phyloP scores from a whole-genome alignment of 2,888 invertebrate species.

The Cantharis flavilabris region DNA sequence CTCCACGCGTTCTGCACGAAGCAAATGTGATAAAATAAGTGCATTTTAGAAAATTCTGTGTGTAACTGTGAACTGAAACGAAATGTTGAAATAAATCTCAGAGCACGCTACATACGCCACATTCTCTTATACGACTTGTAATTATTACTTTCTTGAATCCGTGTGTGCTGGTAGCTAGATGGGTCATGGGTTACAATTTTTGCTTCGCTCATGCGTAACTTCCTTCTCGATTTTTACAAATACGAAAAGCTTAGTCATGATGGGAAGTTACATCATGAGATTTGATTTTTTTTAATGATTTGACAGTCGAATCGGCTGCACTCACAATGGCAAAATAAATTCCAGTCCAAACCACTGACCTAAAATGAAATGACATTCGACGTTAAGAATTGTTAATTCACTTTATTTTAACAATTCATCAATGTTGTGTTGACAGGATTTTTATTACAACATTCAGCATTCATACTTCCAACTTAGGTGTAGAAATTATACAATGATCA shows the following conservation, averaged over 20 bases:
- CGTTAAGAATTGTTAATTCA: not conserved
- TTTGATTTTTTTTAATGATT: not conserved
- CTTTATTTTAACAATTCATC: slow-evolving; percentile 15
- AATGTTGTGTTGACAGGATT: slow-evolving; percentile 17
- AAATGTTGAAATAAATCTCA: slow-evolving; percentile 42
- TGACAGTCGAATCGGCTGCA: not conserved
- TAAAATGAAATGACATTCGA: slow-evolving; percentile 11
- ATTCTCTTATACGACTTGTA: slow-evolving; percentile 27
- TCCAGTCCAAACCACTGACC: slow-evolving; percentile 1
- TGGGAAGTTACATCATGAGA: not conserved
- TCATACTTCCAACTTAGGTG: slow-evolving; percentile 5
- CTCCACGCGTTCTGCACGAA: slow-evolving; percentile 20
- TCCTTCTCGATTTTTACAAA: not conserved
- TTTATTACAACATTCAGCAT: slow-evolving; percentile 13
- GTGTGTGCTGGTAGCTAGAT: slow-evolving; percentile 22
- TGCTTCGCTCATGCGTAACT: not conserved
- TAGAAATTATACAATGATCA: slow-evolving; percentile 3
- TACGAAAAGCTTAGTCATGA: not conserved
- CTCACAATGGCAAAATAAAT: slow-evolving; percentile 5
- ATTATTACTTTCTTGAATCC: slow-evolving; percentile 25
- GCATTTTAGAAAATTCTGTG: slow-evolving; percentile 36
- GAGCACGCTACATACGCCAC: slow-evolving; percentile 25
- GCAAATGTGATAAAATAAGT: slow-evolving; percentile 33
- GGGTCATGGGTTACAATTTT: slow-evolving; percentile 19
- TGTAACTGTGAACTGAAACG: slow-evolving; percentile 42